These are phyloP conservation scores for Stichodactyla mertensii DNA, from an alignment of 64 coral and sea anemone genomes.

Conservation along the genomic window DNA sequence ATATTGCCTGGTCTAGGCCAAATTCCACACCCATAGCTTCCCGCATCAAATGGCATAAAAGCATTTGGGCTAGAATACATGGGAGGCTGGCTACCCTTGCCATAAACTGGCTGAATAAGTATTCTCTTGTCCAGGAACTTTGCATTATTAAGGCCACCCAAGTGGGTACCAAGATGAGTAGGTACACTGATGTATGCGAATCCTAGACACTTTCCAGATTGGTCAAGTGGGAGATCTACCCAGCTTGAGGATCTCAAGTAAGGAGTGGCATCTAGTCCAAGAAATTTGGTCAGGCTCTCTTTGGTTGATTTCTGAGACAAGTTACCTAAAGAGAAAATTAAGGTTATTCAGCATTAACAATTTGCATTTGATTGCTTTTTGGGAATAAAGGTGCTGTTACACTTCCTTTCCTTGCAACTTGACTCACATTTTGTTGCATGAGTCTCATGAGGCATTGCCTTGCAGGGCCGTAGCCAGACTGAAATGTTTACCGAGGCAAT, in stretches of 20 bases:
- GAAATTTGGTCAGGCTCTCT: slow-evolving; percentile 62
- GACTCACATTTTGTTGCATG: no score
- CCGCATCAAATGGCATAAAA: not conserved
- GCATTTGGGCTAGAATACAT: slow-evolving; percentile 17
- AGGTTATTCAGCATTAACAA: no score
- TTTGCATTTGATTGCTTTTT: no score
- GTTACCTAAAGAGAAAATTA: slow-evolving; percentile 48
- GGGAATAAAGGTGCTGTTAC: no score
- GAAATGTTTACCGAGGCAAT: no score
- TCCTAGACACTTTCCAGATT: slow-evolving; percentile 50
- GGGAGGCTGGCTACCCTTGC: slow-evolving; percentile 23
- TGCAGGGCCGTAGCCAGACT: no score
- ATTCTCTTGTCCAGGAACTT: slow-evolving; percentile 72
- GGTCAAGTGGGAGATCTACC: slow-evolving; percentile 67
- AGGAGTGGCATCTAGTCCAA: slow-evolving; percentile 79
- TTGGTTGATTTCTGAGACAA: slow-evolving; percentile 65
- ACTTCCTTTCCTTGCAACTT: no score
- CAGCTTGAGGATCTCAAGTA: slow-evolving; percentile 77
- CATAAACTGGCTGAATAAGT: slow-evolving; percentile 62
- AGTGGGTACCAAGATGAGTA: slow-evolving; percentile 63
- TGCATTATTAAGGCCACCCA: slow-evolving; percentile 68
- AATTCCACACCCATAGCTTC: not conserved
- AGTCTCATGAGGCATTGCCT: no score
- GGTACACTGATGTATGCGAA: slow-evolving; percentile 87
- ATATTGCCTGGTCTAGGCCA: slow-evolving; percentile 9